Percentiles rank a stretch among this genome's conserved stretches.
Evolutionary conservation across 2,888 invertebrate genomes (phyloP).

Genomic region (Reticulitermes lucifugus): DNA sequence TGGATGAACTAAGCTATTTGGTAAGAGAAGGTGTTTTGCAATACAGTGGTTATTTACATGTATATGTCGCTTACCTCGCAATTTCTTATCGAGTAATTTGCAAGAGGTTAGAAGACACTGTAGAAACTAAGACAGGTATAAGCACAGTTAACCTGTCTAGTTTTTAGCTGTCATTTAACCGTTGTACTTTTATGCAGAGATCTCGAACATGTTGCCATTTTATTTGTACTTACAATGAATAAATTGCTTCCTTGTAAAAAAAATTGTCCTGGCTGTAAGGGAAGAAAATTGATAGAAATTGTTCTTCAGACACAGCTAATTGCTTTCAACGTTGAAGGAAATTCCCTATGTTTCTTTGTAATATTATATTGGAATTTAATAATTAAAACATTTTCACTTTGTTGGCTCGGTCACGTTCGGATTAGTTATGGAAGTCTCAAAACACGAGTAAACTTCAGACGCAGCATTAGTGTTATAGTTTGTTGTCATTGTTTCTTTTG

Average conservation of each 20-base stretch:
- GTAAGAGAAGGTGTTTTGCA: not conserved
- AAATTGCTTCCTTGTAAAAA: not conserved
- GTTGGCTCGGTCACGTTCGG: no score
- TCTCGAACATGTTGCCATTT: not conserved
- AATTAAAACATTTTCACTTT: no score
- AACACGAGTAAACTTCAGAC: no score
- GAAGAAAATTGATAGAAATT: not conserved
- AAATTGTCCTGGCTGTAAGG: not conserved
- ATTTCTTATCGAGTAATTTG: not conserved
- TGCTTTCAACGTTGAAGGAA: not conserved
- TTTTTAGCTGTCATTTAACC: not conserved
- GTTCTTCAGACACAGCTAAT: not conserved
- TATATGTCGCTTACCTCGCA: not conserved
- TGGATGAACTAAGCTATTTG: not conserved
- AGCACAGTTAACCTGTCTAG: not conserved
- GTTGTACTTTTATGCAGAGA: not conserved
- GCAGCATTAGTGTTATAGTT: no score
- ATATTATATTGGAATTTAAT: no score
- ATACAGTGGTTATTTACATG: not conserved
- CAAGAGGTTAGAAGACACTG: not conserved
- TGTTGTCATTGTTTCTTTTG: no score
- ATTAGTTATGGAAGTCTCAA: no score
- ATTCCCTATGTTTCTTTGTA: no score
- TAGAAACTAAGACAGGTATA: not conserved
- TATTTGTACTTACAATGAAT: not conserved